A percentile compares a stretch with the other conserved stretches of the same genome.
phyloP scores from a whole-genome alignment of 2,888 invertebrate genomes.

The Leucophenga montana region DNA sequence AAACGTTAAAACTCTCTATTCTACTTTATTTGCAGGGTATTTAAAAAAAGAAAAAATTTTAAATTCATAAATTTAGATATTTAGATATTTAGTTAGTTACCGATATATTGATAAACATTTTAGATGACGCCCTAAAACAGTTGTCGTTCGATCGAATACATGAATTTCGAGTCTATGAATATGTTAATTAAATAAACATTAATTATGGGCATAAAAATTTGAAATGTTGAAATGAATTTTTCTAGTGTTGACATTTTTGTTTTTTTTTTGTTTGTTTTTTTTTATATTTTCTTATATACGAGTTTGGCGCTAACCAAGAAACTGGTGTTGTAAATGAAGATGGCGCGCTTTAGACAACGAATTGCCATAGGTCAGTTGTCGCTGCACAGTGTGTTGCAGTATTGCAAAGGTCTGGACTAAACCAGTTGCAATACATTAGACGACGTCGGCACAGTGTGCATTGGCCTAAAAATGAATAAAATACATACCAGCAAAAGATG shows the following conservation, averaged over 20 bases:
- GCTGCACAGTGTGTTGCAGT: conserved; percentile 21
- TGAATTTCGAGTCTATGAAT: not conserved
- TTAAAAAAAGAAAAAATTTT: no score
- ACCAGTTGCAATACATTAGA: not conserved
- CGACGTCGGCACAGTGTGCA: no score
- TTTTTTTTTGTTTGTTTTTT: not conserved
- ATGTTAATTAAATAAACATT: conserved; percentile 35
- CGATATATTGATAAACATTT: not conserved
- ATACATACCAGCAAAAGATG: not conserved
- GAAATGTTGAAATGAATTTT: conserved; percentile 3
- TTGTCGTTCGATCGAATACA: not conserved
- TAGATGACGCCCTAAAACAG: no score
- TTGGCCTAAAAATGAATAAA: not conserved
- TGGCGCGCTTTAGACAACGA: conserved; percentile 46
- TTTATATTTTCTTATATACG: no score
- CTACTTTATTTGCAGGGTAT: no score
- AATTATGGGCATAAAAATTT: conserved; percentile 19
- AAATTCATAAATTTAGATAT: no score
- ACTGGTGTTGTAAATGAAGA: conserved; percentile 22
- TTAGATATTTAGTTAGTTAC: not conserved
- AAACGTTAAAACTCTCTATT: no score
- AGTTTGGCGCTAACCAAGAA: conserved; percentile 11
- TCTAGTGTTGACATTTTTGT: conserved; percentile 10
- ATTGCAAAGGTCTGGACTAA: not conserved
- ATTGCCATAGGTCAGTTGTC: conserved; percentile 62